Base-by-base conservation (phyloP, 2,888 invertebrate species). In the Lepas anatifera region DNA sequence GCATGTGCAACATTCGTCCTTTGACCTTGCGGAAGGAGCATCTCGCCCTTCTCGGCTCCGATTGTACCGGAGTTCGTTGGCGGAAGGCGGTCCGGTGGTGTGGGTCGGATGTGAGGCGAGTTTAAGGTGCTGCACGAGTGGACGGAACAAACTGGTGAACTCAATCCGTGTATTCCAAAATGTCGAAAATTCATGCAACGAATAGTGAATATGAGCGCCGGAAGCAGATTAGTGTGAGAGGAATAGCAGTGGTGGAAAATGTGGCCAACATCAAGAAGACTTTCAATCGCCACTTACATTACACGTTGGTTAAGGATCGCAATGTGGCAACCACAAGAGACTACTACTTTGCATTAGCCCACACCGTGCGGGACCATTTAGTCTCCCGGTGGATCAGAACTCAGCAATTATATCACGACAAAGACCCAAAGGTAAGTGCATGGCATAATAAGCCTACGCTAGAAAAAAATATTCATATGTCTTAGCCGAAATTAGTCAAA, bases 381-480 rank as follows among this genome's bases (percentile, higher is more conserved):
- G 96, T 96, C 43, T 95, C 95, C 68, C 86, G 99, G 79, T 99
- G 99, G 99, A 99, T 99, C 77, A 87, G 99, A 73, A 99, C 99
- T 22, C 99, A 99, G 81, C 99, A 99, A 82, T 87, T 91, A 82
- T 99, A 99, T 83, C 98, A 99, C 84, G 97, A 99, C 80, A 95
- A 89, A 78, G 99, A 99, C 81, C 99, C 99, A 70, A 96, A 99
- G 92, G 98, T 98, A 84, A 82, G 80, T 69, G 41, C 10, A 41
- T n/a, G n/a, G n/a, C n/a, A n/a, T n/a, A n/a, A n/a, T n/a, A n/a
- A n/a, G n/a, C n/a, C n/a, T n/a, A n/a, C n/a, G n/a, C n/a, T n/a
- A n/a, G n/a, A n/a, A n/a, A n/a, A n/a, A n/a, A n/a, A n/a, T n/a
- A n/a, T n/a, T n/a, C n/a, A n/a, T n/a, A n/a, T n/a, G n/a, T n/a